Evolutionary conservation across 2,797 vertebrate species (phyloP).

Genomic region (Gymnothorax javanicus): DNA sequence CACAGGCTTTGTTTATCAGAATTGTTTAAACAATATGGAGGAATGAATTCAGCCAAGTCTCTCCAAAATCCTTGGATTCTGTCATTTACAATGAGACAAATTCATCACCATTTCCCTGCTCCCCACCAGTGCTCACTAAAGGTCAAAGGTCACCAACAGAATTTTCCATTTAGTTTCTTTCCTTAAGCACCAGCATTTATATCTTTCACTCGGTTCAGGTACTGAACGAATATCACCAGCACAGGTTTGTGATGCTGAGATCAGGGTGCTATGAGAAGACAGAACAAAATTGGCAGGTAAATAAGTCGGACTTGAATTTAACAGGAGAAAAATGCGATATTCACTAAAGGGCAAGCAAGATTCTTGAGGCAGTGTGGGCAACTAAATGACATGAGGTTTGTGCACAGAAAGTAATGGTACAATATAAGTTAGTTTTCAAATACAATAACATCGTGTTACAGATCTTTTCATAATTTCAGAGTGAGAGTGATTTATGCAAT

Average conservation of each 20-base stretch:
- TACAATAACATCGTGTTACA: conserved; percentile 44
- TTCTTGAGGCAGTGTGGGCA: neutral
- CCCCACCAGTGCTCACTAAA: conserved; percentile 37
- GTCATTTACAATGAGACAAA: neutral
- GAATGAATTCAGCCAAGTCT: neutral
- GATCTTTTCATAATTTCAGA: neutral
- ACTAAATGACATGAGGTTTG: neutral
- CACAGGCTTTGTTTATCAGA: conserved; percentile 11
- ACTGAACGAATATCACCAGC: neutral
- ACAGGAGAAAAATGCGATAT: neutral
- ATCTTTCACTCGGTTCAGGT: neutral
- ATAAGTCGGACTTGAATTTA: neutral
- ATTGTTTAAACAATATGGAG: neutral
- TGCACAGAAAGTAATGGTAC: conserved; percentile 17
- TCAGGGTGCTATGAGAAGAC: neutral
- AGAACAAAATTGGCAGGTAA: neutral
- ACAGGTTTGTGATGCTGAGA: neutral
- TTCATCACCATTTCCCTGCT: neutral
- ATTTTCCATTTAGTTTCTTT: neutral
- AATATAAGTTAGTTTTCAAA: conserved; percentile 42
- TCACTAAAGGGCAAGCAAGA: neutral
- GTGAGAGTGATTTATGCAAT: neutral
- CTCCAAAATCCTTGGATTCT: neutral
- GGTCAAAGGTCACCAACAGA: conserved; percentile 41
- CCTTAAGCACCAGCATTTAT: conserved; percentile 14